Conservation (phyloP, 2,113 vertebrate species). For the Motacilla tschutschensis region DNA sequence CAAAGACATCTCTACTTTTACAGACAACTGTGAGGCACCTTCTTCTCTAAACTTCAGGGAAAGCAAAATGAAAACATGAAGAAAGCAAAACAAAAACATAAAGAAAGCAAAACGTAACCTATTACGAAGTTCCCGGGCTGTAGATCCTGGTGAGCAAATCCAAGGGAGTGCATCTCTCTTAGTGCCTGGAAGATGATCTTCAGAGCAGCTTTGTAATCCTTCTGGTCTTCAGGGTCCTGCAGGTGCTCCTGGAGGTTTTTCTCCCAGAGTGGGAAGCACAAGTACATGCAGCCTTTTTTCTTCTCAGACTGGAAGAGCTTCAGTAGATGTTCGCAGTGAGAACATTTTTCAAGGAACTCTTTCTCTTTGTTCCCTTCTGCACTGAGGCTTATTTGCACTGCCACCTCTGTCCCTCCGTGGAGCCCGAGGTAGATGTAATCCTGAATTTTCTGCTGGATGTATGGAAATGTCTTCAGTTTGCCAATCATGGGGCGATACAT, state of each 20-base stretch:
- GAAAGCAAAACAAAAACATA: not conserved
- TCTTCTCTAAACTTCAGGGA: not conserved
- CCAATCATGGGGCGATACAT: conserved; percentile 44
- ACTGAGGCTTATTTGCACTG: conserved; percentile 48
- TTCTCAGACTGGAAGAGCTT: conserved; percentile 52
- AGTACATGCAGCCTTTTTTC: not conserved
- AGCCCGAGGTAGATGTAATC: conserved; percentile 71
- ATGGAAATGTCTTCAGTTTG: conserved; percentile 61
- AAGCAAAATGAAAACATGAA: not conserved
- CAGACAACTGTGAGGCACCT: not conserved
- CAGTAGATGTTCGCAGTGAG: conserved; percentile 19
- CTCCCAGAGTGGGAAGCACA: conserved; percentile 73
- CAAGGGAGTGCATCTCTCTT: conserved; percentile 39
- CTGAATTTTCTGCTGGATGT: conserved; percentile 44
- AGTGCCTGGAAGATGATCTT: conserved; percentile 65
- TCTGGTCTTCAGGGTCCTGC: not conserved
- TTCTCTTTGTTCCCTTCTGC: conserved; percentile 8
- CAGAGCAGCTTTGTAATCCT: conserved; percentile 21
- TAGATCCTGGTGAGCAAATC: conserved; percentile 66
- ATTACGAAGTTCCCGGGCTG: conserved; percentile 65
- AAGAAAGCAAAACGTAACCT: conserved; percentile 42
- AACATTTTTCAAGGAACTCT: conserved; percentile 22
- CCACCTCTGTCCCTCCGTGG: conserved; percentile 47
- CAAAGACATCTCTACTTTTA: not conserved
- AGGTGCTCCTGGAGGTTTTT: conserved; percentile 60